Percentiles rank a stretch among this genome's conserved stretches.
Evolutionary conservation across 2,888 invertebrate species (phyloP).

Genomic region (Melieria crassipennis): DNA sequence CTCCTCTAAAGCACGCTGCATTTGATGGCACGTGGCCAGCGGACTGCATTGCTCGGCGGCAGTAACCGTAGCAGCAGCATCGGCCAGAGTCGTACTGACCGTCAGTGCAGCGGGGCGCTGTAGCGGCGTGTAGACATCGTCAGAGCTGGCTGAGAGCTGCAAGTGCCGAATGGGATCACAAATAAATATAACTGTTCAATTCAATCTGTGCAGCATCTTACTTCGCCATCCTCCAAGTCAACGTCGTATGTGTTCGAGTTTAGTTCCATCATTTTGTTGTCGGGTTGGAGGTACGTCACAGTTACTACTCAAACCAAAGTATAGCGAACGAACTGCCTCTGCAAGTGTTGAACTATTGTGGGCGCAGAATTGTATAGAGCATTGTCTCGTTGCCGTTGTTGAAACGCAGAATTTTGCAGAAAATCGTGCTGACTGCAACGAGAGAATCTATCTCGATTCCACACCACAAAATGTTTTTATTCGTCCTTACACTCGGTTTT

Average conservation of each 20-base stretch:
- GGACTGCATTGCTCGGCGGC: constrained; percentile 38
- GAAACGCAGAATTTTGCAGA: no score
- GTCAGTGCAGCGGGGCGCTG: constrained; percentile 52
- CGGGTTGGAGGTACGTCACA: no score
- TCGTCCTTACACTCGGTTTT: no score
- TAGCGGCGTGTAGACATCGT: constrained; percentile 63
- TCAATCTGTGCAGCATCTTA: constrained; percentile 58
- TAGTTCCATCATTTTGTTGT: constrained; percentile 21
- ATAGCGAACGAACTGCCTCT: no score
- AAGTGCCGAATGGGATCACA: background rate
- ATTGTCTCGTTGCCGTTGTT: no score
- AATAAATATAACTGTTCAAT: constrained; percentile 6
- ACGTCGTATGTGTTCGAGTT: constrained; percentile 63
- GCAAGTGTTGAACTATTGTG: no score
- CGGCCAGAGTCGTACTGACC: constrained; percentile 32
- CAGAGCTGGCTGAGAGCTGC: constrained; percentile 59
- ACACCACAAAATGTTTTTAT: no score
- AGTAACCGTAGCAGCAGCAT: background rate
- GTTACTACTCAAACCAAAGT: no score
- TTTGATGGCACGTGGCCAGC: constrained; percentile 50
- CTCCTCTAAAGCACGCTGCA: constrained; percentile 46
- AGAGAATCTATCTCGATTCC: no score
- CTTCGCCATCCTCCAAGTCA: constrained; percentile 76
- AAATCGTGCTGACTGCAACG: no score
- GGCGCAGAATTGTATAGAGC: no score